Evolutionary conservation across 2,113 vertebrate genomes (phyloP).

Genomic region (Ginglymostoma cirratum): DNA sequence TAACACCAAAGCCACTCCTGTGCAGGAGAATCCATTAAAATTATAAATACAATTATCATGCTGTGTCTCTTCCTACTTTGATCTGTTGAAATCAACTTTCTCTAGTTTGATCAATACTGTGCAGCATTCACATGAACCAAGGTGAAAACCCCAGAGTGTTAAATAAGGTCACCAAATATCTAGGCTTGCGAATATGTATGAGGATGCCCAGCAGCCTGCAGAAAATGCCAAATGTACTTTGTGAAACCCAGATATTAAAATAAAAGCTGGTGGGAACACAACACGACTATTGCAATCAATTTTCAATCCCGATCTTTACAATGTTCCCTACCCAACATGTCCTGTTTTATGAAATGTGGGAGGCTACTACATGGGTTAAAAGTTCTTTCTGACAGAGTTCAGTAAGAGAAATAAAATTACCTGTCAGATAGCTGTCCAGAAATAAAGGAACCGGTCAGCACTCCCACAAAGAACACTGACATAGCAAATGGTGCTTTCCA

Average conservation of each 20-base stretch:
- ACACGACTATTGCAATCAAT: neutral
- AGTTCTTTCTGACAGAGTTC: neutral
- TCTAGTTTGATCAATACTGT: neutral
- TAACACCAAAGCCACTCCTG: neutral
- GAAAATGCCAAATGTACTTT: neutral
- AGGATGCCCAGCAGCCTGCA: neutral
- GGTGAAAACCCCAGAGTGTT: neutral
- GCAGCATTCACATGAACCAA: neutral
- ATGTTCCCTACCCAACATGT: neutral
- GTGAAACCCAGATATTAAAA: neutral
- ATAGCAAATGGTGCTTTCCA: constrained; percentile 70
- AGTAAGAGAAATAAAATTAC: constrained; percentile 48
- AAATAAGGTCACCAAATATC: neutral
- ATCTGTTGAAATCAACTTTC: neutral
- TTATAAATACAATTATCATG: neutral
- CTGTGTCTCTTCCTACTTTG: neutral
- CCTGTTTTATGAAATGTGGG: neutral
- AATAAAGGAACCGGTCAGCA: constrained; percentile 65
- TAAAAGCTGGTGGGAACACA: neutral
- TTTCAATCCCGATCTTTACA: neutral
- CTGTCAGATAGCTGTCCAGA: constrained; percentile 73
- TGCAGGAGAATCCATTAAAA: neutral
- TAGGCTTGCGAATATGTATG: neutral
- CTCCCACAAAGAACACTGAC: constrained; percentile 69
- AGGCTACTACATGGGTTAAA: neutral